A percentile compares a stretch with the other conserved stretches of the same genome.
phyloP scores from a whole-genome alignment of 1,140 invertebrate species.

The Spodoptera litura region DNA sequence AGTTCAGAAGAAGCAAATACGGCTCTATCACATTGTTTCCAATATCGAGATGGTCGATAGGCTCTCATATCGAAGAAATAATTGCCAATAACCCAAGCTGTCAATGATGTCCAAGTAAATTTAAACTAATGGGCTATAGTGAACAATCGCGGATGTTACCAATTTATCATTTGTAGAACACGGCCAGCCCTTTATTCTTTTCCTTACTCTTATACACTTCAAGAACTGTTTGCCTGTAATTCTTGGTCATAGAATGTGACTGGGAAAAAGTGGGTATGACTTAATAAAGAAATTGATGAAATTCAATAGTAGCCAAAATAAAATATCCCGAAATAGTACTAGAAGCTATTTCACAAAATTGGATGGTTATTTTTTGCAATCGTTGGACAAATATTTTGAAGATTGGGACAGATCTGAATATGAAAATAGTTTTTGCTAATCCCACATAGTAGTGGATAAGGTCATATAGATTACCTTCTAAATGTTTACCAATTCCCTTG shows the following conservation, averaged over 20 bases:
- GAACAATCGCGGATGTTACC: conserved; percentile 57
- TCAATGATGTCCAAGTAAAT: conserved; percentile 52
- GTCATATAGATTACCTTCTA: too few relatives aligned
- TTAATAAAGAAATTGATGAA: neutral
- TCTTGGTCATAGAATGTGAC: neutral
- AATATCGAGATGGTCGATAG: neutral
- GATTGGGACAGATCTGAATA: neutral
- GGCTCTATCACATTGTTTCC: neutral
- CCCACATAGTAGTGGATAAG: too few relatives aligned
- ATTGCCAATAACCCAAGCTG: conserved; percentile 45
- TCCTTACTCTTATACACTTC: conserved; percentile 5
- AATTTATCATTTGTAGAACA: conserved; percentile 56
- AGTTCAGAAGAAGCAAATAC: neutral
- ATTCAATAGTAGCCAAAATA: neutral
- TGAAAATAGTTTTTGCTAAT: neutral
- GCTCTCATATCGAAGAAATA: conserved; percentile 10
- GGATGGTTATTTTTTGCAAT: conserved; percentile 1
- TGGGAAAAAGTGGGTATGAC: neutral
- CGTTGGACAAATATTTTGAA: neutral
- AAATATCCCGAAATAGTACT: neutral
- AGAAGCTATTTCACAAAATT: conserved; percentile 6
- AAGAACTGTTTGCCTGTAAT: neutral
- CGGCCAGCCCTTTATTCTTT: conserved; percentile 34
- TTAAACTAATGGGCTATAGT: conserved; percentile 55
- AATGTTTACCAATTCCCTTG: too few relatives aligned